A percentile compares a stretch with the other conserved stretches of the same genome.
Evolutionary conservation across 2,888 invertebrate genomes (phyloP).

Genomic region (Nomada hirtipes): DNA sequence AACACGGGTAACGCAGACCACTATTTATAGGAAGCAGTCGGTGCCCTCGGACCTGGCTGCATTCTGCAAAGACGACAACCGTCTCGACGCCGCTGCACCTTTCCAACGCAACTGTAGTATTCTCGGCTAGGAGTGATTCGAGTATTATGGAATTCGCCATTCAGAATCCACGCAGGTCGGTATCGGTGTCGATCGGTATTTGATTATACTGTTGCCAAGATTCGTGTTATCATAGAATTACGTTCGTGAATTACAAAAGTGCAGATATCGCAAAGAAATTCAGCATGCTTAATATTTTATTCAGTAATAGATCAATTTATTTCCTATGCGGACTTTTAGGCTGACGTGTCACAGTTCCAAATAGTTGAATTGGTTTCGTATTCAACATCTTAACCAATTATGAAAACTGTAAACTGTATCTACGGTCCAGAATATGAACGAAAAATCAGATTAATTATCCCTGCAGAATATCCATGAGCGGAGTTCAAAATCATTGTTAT

Average conservation of each 20-base stretch:
- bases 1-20: slow-evolving; percentile 61
- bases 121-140: slow-evolving; percentile 74
- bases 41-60: slow-evolving; percentile 40
- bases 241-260: background rate
- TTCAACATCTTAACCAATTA: background rate
- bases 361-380: too few relatives aligned
- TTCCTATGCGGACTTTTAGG: too few relatives aligned
- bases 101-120: slow-evolving; percentile 65
- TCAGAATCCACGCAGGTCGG: slow-evolving; percentile 59
- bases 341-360: too few relatives aligned
- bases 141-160: slow-evolving; percentile 70
- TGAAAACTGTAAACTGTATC: background rate
- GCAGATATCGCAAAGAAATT: too few relatives aligned
- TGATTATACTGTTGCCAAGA: slow-evolving; percentile 12
- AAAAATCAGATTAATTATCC: background rate
- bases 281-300: too few relatives aligned
- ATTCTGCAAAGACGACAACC: slow-evolving; percentile 46
- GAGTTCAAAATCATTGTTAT: slow-evolving; percentile 2
- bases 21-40: slow-evolving; percentile 72
- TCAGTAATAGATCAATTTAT: too few relatives aligned
- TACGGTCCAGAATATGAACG: too few relatives aligned
- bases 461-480: background rate
- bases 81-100: slow-evolving; percentile 49
- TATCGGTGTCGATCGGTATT: slow-evolving; percentile 22
- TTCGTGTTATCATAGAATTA: background rate